A percentile compares a stretch with the other conserved stretches of the same genome.
These are phyloP conservation scores for Hydractinia echinata DNA, from an alignment of 30 jellyfish, hydroid and myxozoan species.

Conservation along the genomic window DNA sequence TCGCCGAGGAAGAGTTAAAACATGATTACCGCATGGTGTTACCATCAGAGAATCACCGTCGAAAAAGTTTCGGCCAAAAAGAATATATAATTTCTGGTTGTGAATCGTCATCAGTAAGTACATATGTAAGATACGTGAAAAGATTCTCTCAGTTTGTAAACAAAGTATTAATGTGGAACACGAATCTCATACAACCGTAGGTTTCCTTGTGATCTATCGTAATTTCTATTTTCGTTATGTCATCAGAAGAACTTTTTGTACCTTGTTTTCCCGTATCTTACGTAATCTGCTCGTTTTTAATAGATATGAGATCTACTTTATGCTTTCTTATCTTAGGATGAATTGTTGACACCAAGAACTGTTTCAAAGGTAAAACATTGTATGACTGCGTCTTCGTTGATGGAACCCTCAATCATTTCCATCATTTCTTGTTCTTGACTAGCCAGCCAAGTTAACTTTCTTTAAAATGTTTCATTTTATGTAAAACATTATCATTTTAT, in stretches of 20 bases:
- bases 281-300: too few relatives aligned
- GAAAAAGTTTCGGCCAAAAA: conserved; percentile 62
- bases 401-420: neutral
- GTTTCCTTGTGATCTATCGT: too few relatives aligned
- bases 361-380: conserved; percentile 4
- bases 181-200: too few relatives aligned
- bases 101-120: conserved; percentile 75
- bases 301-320: too few relatives aligned
- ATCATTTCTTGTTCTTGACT: neutral
- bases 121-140: neutral
- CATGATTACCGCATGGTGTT: conserved; percentile 72
- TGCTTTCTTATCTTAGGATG: conserved; percentile 13
- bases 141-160: too few relatives aligned
- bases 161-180: too few relatives aligned
- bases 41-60: conserved; percentile 78
- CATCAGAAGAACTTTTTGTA: too few relatives aligned
- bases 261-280: too few relatives aligned
- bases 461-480: too few relatives aligned
- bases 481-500: too few relatives aligned
- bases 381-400: neutral
- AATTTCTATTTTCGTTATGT: too few relatives aligned
- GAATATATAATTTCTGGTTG: conserved; percentile 35
- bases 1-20: conserved; percentile 80
- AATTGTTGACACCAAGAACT: conserved; percentile 12
- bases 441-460: too few relatives aligned